Conservation (phyloP, 30 jellyfish, hydroid and myxozoan species). For the Aurelia sp. region DNA sequence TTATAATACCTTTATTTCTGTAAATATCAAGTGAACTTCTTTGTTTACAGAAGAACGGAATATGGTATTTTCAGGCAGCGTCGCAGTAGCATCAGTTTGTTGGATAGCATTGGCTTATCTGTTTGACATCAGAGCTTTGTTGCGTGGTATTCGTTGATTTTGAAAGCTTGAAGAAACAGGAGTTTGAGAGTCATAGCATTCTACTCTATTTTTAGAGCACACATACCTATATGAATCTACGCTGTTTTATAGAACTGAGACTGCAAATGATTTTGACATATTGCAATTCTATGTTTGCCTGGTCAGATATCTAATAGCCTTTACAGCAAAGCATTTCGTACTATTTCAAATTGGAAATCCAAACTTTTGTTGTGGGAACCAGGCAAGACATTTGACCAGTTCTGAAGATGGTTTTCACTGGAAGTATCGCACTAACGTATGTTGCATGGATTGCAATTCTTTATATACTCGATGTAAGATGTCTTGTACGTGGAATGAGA, state of each 20-base stretch:
- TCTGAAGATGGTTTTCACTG: conserved; percentile 52
- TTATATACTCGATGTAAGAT: conserved; percentile 38
- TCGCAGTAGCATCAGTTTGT: conserved; percentile 62
- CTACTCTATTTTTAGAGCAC: too few relatives aligned
- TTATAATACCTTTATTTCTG: conserved; percentile 32
- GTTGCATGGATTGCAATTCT: conserved; percentile 63
- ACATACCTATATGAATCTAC: too few relatives aligned
- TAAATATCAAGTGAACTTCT: neutral
- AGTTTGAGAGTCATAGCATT: too few relatives aligned
- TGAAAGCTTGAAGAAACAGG: too few relatives aligned
- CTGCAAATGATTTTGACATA: too few relatives aligned
- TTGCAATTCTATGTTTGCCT: too few relatives aligned
- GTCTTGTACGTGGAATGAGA: conserved; percentile 40
- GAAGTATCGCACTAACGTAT: conserved; percentile 49
- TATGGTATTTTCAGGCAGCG: conserved; percentile 65
- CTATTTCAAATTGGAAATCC: too few relatives aligned
- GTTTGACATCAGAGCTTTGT: conserved; percentile 45
- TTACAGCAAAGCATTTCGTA: too few relatives aligned
- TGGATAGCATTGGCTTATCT: conserved; percentile 66
- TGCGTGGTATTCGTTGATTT: conserved; percentile 27
- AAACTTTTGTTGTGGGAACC: too few relatives aligned
- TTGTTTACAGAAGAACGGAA: neutral
- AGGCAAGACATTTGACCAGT: too few relatives aligned
- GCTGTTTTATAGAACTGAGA: too few relatives aligned
- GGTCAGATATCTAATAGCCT: too few relatives aligned